These are phyloP conservation scores for Agrotis clavis DNA, from an alignment of 2,888 invertebrate species.

Conservation along the genomic window DNA sequence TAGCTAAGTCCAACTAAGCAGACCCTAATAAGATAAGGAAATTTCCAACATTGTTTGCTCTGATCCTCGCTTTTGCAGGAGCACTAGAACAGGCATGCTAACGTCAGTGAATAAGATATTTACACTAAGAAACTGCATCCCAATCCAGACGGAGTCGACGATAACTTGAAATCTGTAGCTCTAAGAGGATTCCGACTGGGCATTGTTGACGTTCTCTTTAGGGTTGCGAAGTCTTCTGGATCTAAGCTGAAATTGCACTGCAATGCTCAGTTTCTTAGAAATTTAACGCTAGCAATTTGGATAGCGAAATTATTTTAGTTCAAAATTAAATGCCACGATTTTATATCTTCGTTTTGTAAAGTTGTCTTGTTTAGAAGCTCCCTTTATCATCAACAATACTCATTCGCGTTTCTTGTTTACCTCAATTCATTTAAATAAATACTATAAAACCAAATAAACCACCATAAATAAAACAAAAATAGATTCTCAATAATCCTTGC, in stretches of 20 bases:
- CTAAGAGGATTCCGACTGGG: conserved; percentile 56
- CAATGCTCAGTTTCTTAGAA: neutral
- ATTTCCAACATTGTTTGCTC: conserved; percentile 3
- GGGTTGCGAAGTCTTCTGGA: conserved; percentile 19
- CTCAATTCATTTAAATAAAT: no score
- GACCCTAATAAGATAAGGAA: neutral
- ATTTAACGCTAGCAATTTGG: neutral
- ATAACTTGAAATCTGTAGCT: conserved; percentile 55
- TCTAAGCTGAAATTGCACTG: conserved; percentile 9
- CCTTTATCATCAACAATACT: neutral
- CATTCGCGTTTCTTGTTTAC: neutral
- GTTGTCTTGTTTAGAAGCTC: neutral
- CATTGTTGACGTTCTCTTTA: conserved; percentile 52
- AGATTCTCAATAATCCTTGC: conserved; percentile 21
- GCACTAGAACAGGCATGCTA: conserved; percentile 21
- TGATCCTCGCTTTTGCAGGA: conserved; percentile 3
- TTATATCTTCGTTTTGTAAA: neutral
- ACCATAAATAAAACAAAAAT: conserved; percentile 10
- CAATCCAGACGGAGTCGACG: conserved; percentile 30
- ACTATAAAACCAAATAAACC: neutral
- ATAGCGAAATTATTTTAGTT: neutral
- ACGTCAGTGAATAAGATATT: conserved; percentile 50
- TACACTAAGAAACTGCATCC: conserved; percentile 51
- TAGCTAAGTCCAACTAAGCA: neutral
- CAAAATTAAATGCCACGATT: neutral